Evolutionary conservation across 2,888 invertebrate species (phyloP).

Genomic region (Leucania comma): DNA sequence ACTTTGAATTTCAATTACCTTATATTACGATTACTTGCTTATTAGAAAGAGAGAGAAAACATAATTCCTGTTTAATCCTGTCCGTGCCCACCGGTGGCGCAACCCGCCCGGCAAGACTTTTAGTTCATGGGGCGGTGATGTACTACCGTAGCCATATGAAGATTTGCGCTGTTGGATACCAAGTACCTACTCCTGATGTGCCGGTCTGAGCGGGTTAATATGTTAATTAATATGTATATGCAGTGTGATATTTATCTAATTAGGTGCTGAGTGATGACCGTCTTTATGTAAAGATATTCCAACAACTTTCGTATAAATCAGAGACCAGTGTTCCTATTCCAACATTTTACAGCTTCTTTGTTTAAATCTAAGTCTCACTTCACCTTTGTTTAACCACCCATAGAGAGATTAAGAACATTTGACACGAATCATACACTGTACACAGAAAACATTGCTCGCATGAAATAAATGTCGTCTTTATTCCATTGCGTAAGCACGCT

Average conservation of each 20-base stretch:
- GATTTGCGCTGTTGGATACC: no score
- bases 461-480: conserved; percentile 51
- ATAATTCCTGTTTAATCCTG: no score
- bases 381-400: conserved; percentile 17
- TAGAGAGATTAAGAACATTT: conserved; percentile 27
- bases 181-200: no score
- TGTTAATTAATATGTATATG: not conserved
- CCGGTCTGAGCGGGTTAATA: no score
- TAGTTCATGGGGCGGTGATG: no score
- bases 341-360: not conserved
- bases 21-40: no score
- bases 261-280: not conserved
- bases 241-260: not conserved
- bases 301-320: not conserved
- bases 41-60: no score
- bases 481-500: conserved; percentile 56
- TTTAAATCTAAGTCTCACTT: conserved; percentile 1
- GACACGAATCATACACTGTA: conserved; percentile 14
- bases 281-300: no score
- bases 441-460: conserved; percentile 39
- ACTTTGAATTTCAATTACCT: no score
- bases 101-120: no score
- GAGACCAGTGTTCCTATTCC: not conserved
- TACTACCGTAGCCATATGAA: no score
- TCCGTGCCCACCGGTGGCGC: no score